A percentile compares a stretch with the other conserved stretches of the same genome.
Conservation (phyloP, 2,888 invertebrate species). For the Agonopterix arenella region DNA sequence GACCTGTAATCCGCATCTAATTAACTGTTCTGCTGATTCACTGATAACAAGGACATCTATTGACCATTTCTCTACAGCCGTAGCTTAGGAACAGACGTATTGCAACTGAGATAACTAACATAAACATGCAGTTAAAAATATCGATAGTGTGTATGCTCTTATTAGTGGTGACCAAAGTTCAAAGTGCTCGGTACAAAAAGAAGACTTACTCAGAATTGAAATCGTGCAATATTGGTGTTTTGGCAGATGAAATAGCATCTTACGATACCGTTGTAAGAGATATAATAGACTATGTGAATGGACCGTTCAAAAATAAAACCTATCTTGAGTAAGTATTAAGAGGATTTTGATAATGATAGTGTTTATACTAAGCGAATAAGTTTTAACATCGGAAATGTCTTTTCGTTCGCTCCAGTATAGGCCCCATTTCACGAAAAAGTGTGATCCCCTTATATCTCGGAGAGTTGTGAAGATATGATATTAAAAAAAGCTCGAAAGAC, state of each 20-base stretch:
- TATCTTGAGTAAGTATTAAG: conserved; percentile 66
- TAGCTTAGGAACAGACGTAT: background rate
- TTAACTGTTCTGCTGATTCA: no score
- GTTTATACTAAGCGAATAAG: no score
- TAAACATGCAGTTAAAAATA: conserved; percentile 4
- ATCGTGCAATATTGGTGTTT: conserved; percentile 12
- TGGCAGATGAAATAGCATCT: conserved; percentile 75
- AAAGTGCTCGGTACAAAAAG: conserved; percentile 19
- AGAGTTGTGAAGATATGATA: no score
- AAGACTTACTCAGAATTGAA: conserved; percentile 23
- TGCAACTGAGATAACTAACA: background rate
- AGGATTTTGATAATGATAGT: no score
- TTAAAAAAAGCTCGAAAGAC: no score
- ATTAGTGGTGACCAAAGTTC: conserved; percentile 9
- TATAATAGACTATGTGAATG: conserved; percentile 71
- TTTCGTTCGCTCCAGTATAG: no score
- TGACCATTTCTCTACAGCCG: conserved; percentile 5
- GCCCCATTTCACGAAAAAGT: no score
- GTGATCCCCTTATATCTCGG: no score
- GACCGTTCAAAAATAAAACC: conserved; percentile 74
- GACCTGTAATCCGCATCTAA: no score
- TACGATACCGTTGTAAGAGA: conserved; percentile 67
- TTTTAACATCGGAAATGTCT: no score
- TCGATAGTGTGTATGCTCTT: background rate
- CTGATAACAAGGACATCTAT: background rate